Conservation (phyloP, 2,113 vertebrate genomes). For the Ivindomyrus marchei region DNA sequence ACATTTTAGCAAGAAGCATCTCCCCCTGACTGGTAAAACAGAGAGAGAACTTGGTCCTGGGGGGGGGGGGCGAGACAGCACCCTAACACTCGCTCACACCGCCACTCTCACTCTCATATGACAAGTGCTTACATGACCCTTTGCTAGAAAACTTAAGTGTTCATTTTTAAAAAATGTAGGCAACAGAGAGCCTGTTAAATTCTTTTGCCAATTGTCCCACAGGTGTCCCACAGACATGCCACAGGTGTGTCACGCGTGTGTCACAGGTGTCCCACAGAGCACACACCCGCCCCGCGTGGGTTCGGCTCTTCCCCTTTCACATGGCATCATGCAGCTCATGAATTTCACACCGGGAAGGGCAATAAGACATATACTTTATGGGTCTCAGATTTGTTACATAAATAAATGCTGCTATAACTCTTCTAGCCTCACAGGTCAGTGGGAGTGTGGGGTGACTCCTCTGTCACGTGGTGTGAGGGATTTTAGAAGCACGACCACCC, state of each 20-base stretch:
- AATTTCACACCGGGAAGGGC: not conserved
- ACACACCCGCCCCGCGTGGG: not conserved
- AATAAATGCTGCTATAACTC: not conserved
- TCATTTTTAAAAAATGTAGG: not conserved
- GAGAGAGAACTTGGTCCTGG: not conserved
- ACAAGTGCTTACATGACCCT: not conserved
- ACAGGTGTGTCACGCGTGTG: not conserved
- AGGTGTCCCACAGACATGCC: not conserved
- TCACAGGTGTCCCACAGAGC: not conserved
- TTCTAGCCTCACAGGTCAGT: not conserved
- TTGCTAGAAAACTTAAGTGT: not conserved
- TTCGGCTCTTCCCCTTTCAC: not conserved
- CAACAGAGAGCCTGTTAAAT: not conserved
- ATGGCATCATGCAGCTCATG: not conserved
- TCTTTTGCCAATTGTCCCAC: not conserved
- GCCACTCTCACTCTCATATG: not conserved
- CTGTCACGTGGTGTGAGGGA: not conserved
- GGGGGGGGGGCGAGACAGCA: not conserved
- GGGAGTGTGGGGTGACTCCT: not conserved
- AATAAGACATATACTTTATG: not conserved
- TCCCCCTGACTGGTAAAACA: not conserved
- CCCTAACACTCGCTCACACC: not conserved
- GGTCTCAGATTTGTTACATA: not conserved
- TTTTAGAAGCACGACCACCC: not conserved
- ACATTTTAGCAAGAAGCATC: not conserved